Base-by-base conservation (phyloP, 1,140 invertebrate species). In the Neodiprion fabricii region DNA sequence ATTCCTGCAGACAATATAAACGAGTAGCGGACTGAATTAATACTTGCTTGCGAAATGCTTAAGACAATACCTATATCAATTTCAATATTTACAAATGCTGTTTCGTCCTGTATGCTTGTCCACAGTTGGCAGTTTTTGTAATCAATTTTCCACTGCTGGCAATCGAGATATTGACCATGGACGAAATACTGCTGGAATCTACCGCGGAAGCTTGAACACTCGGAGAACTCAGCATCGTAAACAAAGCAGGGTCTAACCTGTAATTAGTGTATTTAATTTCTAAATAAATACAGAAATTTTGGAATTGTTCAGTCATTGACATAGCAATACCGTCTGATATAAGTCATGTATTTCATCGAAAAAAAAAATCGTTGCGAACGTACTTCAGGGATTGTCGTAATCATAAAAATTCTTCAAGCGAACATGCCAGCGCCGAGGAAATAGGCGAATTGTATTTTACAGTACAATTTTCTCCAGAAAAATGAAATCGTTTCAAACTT, bases 101-200 rank as follows among this genome's bases (percentile, higher is more conserved):
- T 89, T 5, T 89, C 72, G 87, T 96, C 91, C 74, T 91, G 88
- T 1, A 90, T 86, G 48, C 91, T 85, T 66, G 89, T 84, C 91
- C 92, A 97, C 79, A 91, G 89, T 71, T 89, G 84, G 84, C 96
- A 97, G 81, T 95, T 95, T 9, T 92, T 80, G 79, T 91, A 93
- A 86, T 96, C 95, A 67, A 83, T 90, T 81, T 95, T 91, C 95
- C 95, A 97, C 76, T 94, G 91, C 3, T 85, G 86, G 81, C 96
- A 97, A 81, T 97, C 93, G 48, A 90, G 65, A 2, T 84, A 84
- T 81, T 95, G 85, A 5, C 96, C 96, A 86, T 89, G 89, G 67
- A 96, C 91, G 83, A 96, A 98, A 82, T 96, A 94, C 85, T 97
- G 96, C 84, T 98, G 92, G 84, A 97, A 96, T 77, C 95, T 89